Evolutionary conservation across 2,113 vertebrate species (phyloP), one percentile per base, ranked within the genome.

Genomic region (Rafetus swinhoei): DNA sequence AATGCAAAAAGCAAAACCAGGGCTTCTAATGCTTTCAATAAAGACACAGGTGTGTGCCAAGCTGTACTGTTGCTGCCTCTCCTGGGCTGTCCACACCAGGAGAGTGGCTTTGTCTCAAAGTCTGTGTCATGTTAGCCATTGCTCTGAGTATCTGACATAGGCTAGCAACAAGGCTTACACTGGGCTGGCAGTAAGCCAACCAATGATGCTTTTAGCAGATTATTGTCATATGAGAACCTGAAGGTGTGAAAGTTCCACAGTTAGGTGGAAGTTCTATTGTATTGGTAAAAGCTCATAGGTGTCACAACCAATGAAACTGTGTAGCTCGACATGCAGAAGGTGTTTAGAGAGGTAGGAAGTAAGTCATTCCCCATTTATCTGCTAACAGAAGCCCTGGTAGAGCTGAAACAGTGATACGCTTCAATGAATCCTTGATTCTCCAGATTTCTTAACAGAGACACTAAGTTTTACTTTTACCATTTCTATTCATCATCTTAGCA

Each of bases 1-100:
- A 97, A 55, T 14, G 88, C 92, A 96, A 97, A 95, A 91, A 96
- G 94, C 89, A 95, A 97, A 92, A 97, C 97, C 94, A 97, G 96
- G 96, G 92, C 96, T 98, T 97, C 96, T 90, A 57, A 92, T 96
- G 97, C 88, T 85, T 94, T 94, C 77, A 90, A 59, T 55, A 50
- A 79, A 74, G 39, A 87, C 59, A 27, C 5, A 8, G 25, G 27
- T 53, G 87, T 87, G 96, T 56, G 16, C n/a, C 16, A 9, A 69
- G 57, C 22, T 81, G 85, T 29, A 50, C 74, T 82, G 85, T n/a
- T 54, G 93, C 81, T 82, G 79, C 1, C 0, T 39, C 91, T 11
- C 0, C 55, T 85, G 32, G 0, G 0, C 53, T 53, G 79, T 53
- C 82, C 89, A 55, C 0, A 60, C 72, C 7, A 32, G 45, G 90